Evolutionary conservation across 2,113 vertebrate genomes (phyloP).

Genomic region (Pantherophis guttatus): DNA sequence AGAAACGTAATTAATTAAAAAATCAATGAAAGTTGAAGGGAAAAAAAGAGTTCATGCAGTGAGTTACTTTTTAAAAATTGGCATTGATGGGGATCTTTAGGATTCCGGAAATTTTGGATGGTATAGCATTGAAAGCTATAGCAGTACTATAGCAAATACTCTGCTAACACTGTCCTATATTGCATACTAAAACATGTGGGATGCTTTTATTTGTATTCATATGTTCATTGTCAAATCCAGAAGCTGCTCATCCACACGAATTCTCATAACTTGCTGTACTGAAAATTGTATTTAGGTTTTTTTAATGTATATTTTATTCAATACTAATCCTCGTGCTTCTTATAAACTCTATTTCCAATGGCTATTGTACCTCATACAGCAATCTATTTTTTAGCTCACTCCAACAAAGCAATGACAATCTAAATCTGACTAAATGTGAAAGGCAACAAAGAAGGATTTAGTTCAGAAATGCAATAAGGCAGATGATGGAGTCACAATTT

Average conservation of each 20-base stretch:
- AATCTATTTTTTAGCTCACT: constrained; percentile 37
- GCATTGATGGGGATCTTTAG: neutral
- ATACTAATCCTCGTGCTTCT: neutral
- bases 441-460: constrained; percentile 11
- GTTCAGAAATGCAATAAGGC: neutral
- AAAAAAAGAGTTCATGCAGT: neutral
- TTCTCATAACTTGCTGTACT: neutral
- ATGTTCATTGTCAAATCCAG: neutral
- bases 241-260: neutral
- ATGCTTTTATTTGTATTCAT: neutral
- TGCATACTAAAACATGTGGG: neutral
- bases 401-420: constrained; percentile 39
- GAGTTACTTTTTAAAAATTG: neutral
- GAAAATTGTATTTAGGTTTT: neutral
- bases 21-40: no score
- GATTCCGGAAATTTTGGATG: neutral
- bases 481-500: constrained; percentile 3
- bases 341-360: neutral
- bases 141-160: neutral
- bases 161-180: neutral
- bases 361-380: neutral
- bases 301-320: neutral
- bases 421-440: neutral
- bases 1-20: no score
- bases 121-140: neutral